Percentiles rank a stretch among this genome's conserved stretches.
Conservation (phyloP, 2,113 vertebrate species). For the Gallinago jamesoni region DNA sequence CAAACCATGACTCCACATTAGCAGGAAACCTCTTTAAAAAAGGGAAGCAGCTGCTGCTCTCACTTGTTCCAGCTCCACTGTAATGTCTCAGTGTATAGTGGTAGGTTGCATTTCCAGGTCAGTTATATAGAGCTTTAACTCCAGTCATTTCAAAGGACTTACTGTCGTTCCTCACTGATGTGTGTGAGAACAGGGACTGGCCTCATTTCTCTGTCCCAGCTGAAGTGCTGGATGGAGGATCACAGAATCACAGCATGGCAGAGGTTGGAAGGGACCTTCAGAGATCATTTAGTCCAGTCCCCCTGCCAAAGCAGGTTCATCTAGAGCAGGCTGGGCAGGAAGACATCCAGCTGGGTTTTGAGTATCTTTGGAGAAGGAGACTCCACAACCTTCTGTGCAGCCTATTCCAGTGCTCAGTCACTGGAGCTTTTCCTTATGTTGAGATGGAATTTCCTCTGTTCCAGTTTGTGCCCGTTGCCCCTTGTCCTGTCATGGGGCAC, state of each 20-base stretch:
- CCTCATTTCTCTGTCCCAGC: background rate
- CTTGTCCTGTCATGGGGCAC: background rate
- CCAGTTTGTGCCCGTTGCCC: background rate
- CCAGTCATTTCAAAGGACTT: background rate
- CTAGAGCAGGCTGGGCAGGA: background rate
- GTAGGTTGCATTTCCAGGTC: background rate
- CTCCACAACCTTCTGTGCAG: background rate
- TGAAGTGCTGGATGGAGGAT: background rate
- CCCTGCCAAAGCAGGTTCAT: background rate
- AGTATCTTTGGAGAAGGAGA: background rate
- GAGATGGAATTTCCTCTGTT: background rate
- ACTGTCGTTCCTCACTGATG: background rate
- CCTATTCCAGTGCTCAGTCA: background rate
- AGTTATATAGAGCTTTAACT: background rate
- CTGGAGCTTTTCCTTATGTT: background rate
- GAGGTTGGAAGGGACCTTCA: background rate
- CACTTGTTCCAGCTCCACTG: background rate
- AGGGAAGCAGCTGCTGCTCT: background rate
- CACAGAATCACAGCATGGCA: background rate
- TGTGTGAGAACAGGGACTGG: background rate
- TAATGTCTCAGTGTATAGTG: background rate
- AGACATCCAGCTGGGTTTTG: background rate
- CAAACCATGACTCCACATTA: background rate
- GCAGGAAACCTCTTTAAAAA: background rate
- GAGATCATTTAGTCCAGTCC: background rate